These are phyloP conservation scores for Dyspetes luteomarginatus DNA, from an alignment of 2,888 invertebrate genomes.

Conservation along the genomic window DNA sequence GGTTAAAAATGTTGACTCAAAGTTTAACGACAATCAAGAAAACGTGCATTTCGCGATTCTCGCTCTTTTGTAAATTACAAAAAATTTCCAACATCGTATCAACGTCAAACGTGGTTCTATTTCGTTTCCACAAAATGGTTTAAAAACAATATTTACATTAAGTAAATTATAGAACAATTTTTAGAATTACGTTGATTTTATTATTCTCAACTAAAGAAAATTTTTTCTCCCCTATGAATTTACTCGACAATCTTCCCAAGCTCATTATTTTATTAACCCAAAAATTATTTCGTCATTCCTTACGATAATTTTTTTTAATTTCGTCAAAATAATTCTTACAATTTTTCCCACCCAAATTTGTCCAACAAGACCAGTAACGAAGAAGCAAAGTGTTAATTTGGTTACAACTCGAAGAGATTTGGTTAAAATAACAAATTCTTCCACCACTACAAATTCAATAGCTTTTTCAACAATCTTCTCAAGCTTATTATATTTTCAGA, in stretches of 20 bases:
- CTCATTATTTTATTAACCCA: too few relatives aligned
- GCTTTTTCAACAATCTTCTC: too few relatives aligned
- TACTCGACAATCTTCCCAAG: too few relatives aligned
- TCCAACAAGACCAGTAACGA: neutral
- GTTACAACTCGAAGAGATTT: conserved; percentile 4
- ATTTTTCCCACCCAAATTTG: too few relatives aligned
- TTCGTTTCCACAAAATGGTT: too few relatives aligned
- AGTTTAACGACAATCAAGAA: conserved; percentile 4
- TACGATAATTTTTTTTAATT: too few relatives aligned
- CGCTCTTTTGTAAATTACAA: neutral
- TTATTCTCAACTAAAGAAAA: neutral
- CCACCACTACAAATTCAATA: neutral
- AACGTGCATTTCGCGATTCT: neutral
- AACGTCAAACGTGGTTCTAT: too few relatives aligned
- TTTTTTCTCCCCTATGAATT: neutral
- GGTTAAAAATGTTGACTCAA: neutral
- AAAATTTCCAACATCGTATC: neutral
- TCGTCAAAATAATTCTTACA: too few relatives aligned
- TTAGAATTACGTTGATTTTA: neutral
- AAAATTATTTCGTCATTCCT: too few relatives aligned
- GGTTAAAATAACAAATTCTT: neutral
- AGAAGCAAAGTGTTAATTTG: neutral
- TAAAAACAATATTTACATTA: too few relatives aligned
- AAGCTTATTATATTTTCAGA: too few relatives aligned
- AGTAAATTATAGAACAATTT: too few relatives aligned